phyloP scores from a whole-genome alignment of 2,113 vertebrate species.

The Setophaga petechia region DNA sequence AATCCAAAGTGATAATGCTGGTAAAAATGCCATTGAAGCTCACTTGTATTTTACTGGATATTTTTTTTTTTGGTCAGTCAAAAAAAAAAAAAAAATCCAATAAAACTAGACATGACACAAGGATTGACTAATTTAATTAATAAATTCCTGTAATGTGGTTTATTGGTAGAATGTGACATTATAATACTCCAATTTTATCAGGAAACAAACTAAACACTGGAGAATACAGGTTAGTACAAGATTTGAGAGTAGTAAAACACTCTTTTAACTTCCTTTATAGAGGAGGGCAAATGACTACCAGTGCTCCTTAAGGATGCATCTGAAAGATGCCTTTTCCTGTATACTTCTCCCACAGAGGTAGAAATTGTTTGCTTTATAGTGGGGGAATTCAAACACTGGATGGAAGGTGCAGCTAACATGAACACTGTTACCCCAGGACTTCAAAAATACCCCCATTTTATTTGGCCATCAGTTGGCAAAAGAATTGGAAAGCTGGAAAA shows the following conservation, averaged over 20 bases:
- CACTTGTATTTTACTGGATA: no score
- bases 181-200: neutral
- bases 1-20: accelerated
- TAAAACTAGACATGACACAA: neutral
- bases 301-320: neutral
- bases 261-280: neutral
- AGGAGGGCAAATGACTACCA: neutral
- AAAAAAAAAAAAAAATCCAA: no score
- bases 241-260: neutral
- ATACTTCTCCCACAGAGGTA: neutral
- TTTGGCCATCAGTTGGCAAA: neutral
- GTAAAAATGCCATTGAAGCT: neutral
- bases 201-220: neutral
- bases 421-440: neutral
- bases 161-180: no score
- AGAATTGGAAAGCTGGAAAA: neutral
- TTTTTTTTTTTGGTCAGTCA: no score
- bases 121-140: neutral
- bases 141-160: neutral
- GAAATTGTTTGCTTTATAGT: neutral
- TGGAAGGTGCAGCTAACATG: neutral
- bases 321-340: neutral
- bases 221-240: neutral
- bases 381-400: neutral
- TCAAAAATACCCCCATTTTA: neutral